These are phyloP conservation scores for Microdon myrmicae DNA, from an alignment of 2,888 invertebrate species.

Conservation along the genomic window DNA sequence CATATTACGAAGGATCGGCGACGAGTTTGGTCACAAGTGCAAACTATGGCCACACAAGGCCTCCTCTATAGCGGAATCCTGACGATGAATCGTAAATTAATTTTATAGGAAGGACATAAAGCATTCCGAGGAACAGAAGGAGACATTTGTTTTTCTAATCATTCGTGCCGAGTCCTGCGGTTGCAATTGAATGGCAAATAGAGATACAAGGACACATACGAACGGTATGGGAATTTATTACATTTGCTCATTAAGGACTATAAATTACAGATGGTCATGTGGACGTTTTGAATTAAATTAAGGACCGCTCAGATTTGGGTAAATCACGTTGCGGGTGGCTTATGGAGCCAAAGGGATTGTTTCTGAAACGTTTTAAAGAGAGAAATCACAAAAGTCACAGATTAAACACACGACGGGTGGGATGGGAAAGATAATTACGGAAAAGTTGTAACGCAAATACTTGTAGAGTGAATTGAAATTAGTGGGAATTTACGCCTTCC, in stretches of 20 bases:
- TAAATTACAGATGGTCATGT: conserved; percentile 41
- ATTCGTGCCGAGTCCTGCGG: conserved; percentile 20
- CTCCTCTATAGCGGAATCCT: conserved; percentile 14
- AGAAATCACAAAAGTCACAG: too few relatives aligned
- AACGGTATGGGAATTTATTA: conserved; percentile 15
- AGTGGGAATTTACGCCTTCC: too few relatives aligned
- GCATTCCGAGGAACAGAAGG: conserved; percentile 22
- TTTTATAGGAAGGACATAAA: conserved; percentile 50
- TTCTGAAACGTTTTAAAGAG: too few relatives aligned
- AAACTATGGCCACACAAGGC: conserved; percentile 59
- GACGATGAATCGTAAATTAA: conserved; percentile 47
- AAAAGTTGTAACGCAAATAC: too few relatives aligned
- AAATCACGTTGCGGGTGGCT: conserved; percentile 15
- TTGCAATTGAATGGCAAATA: conserved; percentile 27
- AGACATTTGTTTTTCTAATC: conserved; percentile 40
- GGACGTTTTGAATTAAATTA: conserved; percentile 29
- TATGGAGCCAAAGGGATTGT: too few relatives aligned
- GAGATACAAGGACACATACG: conserved; percentile 23
- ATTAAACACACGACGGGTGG: too few relatives aligned
- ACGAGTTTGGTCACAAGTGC: conserved; percentile 58
- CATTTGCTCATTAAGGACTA: conserved; percentile 30
- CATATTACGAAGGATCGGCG: conserved; percentile 48
- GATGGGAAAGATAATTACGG: too few relatives aligned
- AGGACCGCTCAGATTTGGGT: conserved; percentile 22
- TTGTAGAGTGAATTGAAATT: too few relatives aligned